Conservation (phyloP, 2,888 invertebrate species). For the Ceriagrion tenellum region DNA sequence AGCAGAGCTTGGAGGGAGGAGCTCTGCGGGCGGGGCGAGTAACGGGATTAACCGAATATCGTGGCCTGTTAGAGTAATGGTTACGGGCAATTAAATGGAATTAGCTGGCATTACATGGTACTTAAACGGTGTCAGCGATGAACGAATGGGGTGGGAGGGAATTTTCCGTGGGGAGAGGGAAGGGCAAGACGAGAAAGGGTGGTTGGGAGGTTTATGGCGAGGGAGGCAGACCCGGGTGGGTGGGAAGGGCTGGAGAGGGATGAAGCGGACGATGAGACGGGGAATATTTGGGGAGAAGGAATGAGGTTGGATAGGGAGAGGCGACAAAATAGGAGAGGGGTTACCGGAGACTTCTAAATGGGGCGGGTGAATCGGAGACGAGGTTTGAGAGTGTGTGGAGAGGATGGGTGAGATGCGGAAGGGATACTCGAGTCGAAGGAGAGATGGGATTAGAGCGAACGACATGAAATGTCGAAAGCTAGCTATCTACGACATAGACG, state of each 20-base stretch:
- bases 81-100: constrained; percentile 59
- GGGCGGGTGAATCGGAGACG: too few species aligned
- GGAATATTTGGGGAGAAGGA: too few species aligned
- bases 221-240: neutral
- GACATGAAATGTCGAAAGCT: neutral
- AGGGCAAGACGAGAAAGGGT: neutral
- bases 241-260: neutral
- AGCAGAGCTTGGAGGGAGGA: neutral
- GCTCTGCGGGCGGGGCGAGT: neutral
- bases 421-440: neutral
- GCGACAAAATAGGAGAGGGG: neutral
- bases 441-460: neutral
- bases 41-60: constrained; percentile 59
- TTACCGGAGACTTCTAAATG: too few species aligned
- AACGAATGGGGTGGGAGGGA: constrained; percentile 23
- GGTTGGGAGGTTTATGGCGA: too few species aligned
- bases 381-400: too few species aligned
- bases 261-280: neutral
- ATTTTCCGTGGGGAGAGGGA: neutral
- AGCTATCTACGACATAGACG: neutral
- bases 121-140: constrained; percentile 53
- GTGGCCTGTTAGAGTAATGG: constrained; percentile 64
- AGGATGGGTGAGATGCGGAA: too few species aligned
- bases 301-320: too few species aligned
- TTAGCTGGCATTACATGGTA: constrained; percentile 60